A percentile compares a stretch with the other conserved stretches of the same genome.
Evolutionary conservation across 2,797 vertebrate species (phyloP).

Genomic region (Muscicapa comitata): DNA sequence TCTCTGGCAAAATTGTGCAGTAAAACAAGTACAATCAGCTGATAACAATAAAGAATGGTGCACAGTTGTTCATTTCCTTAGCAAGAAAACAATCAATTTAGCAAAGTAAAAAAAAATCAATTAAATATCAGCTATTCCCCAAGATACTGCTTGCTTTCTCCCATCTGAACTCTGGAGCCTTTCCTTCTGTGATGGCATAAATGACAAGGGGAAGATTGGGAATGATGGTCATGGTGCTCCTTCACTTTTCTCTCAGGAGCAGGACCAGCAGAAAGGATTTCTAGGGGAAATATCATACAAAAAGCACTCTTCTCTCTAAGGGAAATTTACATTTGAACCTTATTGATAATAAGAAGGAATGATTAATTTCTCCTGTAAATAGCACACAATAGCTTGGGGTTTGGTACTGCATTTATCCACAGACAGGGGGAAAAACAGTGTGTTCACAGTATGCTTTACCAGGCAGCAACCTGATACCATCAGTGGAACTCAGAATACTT

Average conservation of each 20-base stretch:
- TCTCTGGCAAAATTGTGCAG: background rate
- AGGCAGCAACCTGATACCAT: background rate
- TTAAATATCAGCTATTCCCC: constrained; percentile 39
- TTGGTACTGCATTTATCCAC: background rate
- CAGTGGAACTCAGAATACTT: background rate
- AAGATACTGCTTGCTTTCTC: background rate
- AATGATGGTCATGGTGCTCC: background rate
- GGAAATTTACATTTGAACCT: background rate
- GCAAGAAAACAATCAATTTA: constrained; percentile 52
- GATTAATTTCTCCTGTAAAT: background rate
- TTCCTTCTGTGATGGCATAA: background rate
- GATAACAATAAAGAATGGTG: constrained; percentile 40
- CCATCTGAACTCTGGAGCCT: background rate
- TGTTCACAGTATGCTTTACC: background rate
- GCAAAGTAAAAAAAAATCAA: constrained; percentile 48
- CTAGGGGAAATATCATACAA: background rate
- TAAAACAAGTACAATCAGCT: constrained; percentile 6
- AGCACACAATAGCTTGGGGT: background rate
- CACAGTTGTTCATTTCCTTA: constrained; percentile 4
- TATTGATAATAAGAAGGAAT: background rate
- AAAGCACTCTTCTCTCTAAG: background rate
- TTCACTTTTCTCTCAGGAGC: background rate
- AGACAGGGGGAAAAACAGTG: background rate
- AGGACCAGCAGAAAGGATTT: background rate
- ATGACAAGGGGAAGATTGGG: background rate